Conservation (phyloP, 2,113 vertebrate genomes). For the Merops nubicus region DNA sequence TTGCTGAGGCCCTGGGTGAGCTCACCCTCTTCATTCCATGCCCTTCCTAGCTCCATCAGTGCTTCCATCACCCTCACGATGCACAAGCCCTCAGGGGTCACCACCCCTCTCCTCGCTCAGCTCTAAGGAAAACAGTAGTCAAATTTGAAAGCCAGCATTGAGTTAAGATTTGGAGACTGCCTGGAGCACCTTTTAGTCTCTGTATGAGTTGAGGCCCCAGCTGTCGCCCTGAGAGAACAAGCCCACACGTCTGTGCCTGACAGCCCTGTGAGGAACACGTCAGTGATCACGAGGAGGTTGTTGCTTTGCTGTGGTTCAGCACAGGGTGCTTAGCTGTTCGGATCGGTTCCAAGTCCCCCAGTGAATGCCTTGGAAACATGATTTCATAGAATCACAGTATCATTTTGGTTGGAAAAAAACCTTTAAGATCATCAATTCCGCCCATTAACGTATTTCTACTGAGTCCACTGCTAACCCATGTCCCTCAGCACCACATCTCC, state of each 20-base stretch:
- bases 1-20: fast-evolving
- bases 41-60: fast-evolving
- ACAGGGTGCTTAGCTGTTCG: background rate
- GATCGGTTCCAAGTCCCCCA: background rate
- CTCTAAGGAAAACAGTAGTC: background rate
- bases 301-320: background rate
- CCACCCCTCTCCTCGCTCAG: background rate
- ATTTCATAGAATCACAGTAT: no score
- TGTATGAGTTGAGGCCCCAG: background rate
- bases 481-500: no score
- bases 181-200: background rate
- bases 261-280: background rate
- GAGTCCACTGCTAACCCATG: no score
- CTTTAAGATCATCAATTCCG: no score
- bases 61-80: background rate
- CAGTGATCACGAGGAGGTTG: background rate
- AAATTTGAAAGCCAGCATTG: background rate
- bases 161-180: background rate
- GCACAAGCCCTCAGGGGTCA: background rate
- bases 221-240: background rate
- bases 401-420: no score
- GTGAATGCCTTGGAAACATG: background rate
- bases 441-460: no score
- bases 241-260: background rate
- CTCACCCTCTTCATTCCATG: background rate